Evolutionary conservation across 2,113 vertebrate genomes (phyloP).

Genomic region (Acanthisitta chloris): DNA sequence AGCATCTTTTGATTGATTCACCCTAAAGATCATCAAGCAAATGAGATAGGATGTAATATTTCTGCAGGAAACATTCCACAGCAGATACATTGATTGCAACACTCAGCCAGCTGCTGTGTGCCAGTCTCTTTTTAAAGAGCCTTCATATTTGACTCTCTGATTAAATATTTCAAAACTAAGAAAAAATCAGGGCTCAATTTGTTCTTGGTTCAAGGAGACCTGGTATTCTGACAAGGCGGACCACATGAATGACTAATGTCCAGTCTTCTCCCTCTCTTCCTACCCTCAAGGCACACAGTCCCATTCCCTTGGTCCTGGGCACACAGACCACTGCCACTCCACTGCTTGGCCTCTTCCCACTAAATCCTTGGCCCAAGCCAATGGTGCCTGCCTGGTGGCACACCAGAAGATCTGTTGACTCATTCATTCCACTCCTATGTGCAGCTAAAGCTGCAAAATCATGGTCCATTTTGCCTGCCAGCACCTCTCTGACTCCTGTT

Average conservation of each 20-base stretch:
- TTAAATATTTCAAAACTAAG: background rate
- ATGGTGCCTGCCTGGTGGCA: background rate
- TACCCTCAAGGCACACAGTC: background rate
- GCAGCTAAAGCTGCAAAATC: background rate
- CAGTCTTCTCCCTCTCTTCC: background rate
- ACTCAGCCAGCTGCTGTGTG: slow-evolving; percentile 30
- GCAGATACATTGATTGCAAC: slow-evolving; percentile 45
- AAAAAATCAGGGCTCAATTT: background rate
- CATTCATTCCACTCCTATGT: background rate
- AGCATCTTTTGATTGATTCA: slow-evolving; percentile 60
- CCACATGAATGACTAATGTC: background rate
- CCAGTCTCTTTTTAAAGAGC: background rate
- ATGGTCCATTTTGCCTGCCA: background rate
- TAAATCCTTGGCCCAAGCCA: background rate
- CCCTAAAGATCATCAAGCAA: slow-evolving; percentile 53
- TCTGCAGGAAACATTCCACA: slow-evolving; percentile 58
- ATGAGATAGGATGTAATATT: slow-evolving; percentile 64
- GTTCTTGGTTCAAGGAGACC: background rate
- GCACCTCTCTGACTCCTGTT: background rate
- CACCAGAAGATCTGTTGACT: background rate
- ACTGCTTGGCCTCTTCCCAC: background rate
- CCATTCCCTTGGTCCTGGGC: background rate
- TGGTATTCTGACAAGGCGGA: background rate
- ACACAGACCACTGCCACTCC: background rate
- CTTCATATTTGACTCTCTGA: slow-evolving; percentile 4